Evolutionary conservation across 2,113 vertebrate species (phyloP).

Genomic region (Cairina moschata): DNA sequence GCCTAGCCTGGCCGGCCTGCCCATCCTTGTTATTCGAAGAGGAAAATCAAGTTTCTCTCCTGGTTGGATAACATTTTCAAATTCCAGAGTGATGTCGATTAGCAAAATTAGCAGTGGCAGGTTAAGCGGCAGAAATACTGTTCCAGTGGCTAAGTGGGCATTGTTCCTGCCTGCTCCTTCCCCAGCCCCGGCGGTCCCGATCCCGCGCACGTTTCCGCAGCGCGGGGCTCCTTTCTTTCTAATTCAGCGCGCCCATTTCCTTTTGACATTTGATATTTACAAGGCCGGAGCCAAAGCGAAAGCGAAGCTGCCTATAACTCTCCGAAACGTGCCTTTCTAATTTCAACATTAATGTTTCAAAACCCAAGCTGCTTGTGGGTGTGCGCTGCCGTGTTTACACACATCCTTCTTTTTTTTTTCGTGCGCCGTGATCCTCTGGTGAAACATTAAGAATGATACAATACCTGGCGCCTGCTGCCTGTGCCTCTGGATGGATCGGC

Average conservation of each 20-base stretch:
- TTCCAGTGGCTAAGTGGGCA: neutral
- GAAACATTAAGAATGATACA: neutral
- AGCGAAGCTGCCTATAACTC: slow-evolving; percentile 27
- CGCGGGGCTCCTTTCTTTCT: neutral
- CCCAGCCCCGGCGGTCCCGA: fast-evolving
- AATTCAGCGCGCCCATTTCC: neutral
- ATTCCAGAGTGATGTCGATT: slow-evolving; percentile 52
- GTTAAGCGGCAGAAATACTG: neutral
- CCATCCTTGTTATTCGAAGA: slow-evolving; percentile 19
- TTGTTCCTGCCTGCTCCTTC: neutral
- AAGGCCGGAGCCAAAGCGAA: slow-evolving; percentile 36
- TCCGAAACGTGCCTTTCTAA: slow-evolving; percentile 20
- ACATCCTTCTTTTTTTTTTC: neutral
- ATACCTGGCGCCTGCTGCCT: neutral
- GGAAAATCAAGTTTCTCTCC: slow-evolving; percentile 66
- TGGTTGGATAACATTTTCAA: slow-evolving; percentile 50
- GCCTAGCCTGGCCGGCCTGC: neutral
- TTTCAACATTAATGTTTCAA: slow-evolving; percentile 46
- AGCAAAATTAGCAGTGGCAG: slow-evolving; percentile 51
- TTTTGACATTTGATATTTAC: slow-evolving; percentile 46
- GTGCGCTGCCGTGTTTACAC: slow-evolving; percentile 4
- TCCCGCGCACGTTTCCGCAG: fast-evolving
- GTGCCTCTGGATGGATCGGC: neutral
- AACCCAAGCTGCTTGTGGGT: slow-evolving; percentile 23
- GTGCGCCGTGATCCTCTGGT: neutral